These are phyloP conservation scores for Aphis craccivora DNA, from an alignment of 1,140 invertebrate species.

Conservation along the genomic window DNA sequence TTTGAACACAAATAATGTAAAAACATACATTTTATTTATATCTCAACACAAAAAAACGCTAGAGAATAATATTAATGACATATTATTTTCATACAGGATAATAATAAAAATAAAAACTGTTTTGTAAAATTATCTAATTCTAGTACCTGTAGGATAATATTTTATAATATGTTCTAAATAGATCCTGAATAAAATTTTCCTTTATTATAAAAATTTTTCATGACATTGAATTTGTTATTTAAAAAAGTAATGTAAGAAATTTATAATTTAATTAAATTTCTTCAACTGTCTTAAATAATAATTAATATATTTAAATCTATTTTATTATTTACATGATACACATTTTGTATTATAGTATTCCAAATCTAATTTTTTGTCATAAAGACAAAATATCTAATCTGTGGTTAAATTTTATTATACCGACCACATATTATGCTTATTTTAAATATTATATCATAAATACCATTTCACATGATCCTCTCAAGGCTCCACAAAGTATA, in stretches of 20 bases:
- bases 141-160: neutral
- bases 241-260: too few species aligned
- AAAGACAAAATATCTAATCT: neutral
- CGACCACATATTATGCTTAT: neutral
- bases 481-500: constrained; percentile 89
- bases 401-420: neutral
- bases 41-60: neutral
- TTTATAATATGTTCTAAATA: neutral
- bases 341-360: too few species aligned
- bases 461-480: constrained; percentile 97
- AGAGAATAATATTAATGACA: neutral
- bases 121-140: neutral
- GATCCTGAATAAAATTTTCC: neutral
- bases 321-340: neutral
- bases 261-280: neutral
- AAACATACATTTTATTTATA: neutral
- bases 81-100: neutral
- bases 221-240: neutral
- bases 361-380: neutral
- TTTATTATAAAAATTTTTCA: neutral
- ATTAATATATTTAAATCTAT: neutral
- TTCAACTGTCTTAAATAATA: neutral
- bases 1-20: neutral
- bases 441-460: constrained; percentile 63
- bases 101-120: neutral